Percentiles rank a stretch among this genome's conserved stretches.
Evolutionary conservation across 2,888 invertebrate species (phyloP).

Genomic region (Papilio demoleus): DNA sequence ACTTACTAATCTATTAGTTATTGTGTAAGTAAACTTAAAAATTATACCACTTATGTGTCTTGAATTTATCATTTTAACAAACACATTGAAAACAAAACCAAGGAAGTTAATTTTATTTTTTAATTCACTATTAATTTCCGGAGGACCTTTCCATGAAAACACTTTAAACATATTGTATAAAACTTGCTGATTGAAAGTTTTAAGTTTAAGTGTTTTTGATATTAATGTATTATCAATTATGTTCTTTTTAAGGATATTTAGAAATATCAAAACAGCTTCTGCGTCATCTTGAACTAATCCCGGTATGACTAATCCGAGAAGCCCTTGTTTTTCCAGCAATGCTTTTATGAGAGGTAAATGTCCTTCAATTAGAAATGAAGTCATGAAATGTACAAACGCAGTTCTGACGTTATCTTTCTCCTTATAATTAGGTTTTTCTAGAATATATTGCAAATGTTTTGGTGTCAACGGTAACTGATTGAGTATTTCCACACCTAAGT

Average conservation of each 20-base stretch:
- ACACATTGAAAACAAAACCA: too few species aligned
- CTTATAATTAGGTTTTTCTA: constrained; percentile 81
- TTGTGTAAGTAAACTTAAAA: too few species aligned
- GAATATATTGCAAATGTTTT: constrained; percentile 84
- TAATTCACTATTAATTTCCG: constrained; percentile 67
- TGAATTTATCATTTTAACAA: too few species aligned
- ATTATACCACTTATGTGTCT: too few species aligned
- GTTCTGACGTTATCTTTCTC: constrained; percentile 88
- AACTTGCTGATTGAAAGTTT: constrained; percentile 87
- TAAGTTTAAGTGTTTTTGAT: constrained; percentile 89
- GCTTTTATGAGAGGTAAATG: constrained; percentile 86
- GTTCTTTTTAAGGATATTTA: constrained; percentile 87
- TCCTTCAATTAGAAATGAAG: constrained; percentile 89
- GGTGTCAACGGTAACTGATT: constrained; percentile 86
- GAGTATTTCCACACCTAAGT: constrained; percentile 88
- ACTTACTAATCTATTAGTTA: too few species aligned
- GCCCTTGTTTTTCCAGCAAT: constrained; percentile 87
- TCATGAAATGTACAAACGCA: constrained; percentile 89
- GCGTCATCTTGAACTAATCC: constrained; percentile 87
- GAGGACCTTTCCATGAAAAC: constrained; percentile 90
- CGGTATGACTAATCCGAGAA: constrained; percentile 85
- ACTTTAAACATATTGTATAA: constrained; percentile 87
- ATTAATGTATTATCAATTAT: constrained; percentile 86
- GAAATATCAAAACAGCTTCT: constrained; percentile 86
- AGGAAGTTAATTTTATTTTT: too few species aligned